These are phyloP conservation scores for Sebastes vulpes DNA, from an alignment of 2,797 vertebrate genomes.

Conservation along the genomic window DNA sequence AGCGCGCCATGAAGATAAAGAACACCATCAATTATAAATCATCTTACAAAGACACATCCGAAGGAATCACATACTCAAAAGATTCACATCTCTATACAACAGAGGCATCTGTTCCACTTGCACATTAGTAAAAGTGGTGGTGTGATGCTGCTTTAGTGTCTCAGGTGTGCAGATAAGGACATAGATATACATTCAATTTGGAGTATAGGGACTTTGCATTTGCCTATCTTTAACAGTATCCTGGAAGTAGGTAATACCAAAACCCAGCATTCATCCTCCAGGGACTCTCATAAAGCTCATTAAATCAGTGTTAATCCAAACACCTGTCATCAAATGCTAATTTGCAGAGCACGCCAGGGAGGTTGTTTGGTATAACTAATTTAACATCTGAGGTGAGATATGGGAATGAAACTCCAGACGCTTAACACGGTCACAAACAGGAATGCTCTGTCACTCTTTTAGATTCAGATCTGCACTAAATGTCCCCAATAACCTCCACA, in stretches of 20 bases:
- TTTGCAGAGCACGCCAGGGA: constrained; percentile 50
- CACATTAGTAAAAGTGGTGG: background rate
- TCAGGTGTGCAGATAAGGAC: constrained; percentile 28
- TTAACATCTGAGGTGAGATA: constrained; percentile 43
- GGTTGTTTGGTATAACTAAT: constrained; percentile 49
- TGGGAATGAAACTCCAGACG: background rate
- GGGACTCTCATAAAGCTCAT: constrained; percentile 63
- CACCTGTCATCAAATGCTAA: constrained; percentile 75
- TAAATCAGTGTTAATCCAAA: constrained; percentile 74
- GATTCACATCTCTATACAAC: background rate
- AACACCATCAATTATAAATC: background rate
- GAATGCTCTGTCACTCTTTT: background rate
- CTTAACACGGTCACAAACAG: constrained; percentile 2
- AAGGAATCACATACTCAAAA: background rate
- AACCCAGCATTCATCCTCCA: constrained; percentile 56
- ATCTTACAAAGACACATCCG: background rate
- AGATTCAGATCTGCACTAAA: constrained; percentile 29
- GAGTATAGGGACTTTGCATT: constrained; percentile 44
- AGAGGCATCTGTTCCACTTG: background rate
- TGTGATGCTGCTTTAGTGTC: constrained; percentile 1
- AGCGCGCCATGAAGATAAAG: background rate
- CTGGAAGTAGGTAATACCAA: constrained; percentile 62
- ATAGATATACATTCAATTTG: constrained; percentile 45
- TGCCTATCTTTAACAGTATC: constrained; percentile 50
- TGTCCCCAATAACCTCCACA: constrained; percentile 47